phyloP scores from a whole-genome alignment of 1,140 invertebrate species.

The Zaprionus africanus region DNA sequence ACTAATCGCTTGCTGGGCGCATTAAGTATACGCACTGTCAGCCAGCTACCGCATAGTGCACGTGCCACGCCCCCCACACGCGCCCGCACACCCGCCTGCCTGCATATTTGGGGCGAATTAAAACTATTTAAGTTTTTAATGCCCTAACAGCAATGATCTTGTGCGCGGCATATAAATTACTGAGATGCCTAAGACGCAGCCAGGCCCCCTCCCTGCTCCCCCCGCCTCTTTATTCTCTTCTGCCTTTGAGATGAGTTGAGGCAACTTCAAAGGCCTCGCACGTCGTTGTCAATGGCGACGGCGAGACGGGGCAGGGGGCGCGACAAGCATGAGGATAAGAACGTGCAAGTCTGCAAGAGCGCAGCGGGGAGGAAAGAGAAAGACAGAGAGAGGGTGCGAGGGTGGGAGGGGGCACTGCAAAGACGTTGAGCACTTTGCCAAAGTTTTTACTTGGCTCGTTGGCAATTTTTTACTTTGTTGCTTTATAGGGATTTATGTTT shows the following conservation, averaged over 20 bases:
- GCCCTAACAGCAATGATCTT: conserved; percentile 78
- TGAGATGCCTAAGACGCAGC: conserved; percentile 31
- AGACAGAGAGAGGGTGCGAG: too few species aligned
- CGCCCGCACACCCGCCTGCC: neutral
- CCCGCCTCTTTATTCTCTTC: neutral
- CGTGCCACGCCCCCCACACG: conserved; percentile 12
- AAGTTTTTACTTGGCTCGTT: conserved; percentile 82
- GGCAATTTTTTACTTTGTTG: conserved; percentile 81
- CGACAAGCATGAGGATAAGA: conserved; percentile 39
- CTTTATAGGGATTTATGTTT: conserved; percentile 81
- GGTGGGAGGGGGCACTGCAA: neutral
- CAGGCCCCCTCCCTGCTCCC: too few species aligned
- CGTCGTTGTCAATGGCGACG: conserved; percentile 57
- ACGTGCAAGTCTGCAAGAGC: conserved; percentile 24
- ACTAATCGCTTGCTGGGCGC: conserved; percentile 28
- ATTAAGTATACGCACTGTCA: conserved; percentile 63
- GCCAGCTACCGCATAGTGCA: conserved; percentile 11
- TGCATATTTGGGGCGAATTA: conserved; percentile 76
- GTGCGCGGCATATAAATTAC: conserved; percentile 80
- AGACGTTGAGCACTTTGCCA: conserved; percentile 75
- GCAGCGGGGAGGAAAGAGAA: neutral
- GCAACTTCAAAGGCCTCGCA: conserved; percentile 72
- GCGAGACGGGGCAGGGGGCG: conserved; percentile 19
- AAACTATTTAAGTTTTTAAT: conserved; percentile 83
- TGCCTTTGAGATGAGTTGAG: conserved; percentile 33